A percentile compares a stretch with the other conserved stretches of the same genome.
Conservation (phyloP, 2,113 vertebrate genomes). For the Oenanthe oenanthe region DNA sequence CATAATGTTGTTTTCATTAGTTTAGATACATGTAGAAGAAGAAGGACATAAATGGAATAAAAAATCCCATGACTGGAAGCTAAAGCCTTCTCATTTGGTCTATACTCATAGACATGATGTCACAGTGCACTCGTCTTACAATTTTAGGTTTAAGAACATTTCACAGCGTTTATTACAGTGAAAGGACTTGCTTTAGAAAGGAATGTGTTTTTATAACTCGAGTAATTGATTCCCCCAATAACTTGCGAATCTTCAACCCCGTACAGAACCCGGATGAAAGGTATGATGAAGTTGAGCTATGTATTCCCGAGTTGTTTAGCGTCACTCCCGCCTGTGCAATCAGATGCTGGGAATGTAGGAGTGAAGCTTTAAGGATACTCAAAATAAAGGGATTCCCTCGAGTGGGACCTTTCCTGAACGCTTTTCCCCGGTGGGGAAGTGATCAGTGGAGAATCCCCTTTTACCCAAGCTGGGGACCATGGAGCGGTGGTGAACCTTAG, state of each 20-base stretch:
- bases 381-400: background rate
- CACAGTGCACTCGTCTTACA: background rate
- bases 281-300: background rate
- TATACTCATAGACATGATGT: background rate
- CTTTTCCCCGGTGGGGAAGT: background rate
- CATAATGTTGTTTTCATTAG: background rate
- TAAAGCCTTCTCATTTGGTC: background rate
- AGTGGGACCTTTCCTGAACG: rapidly evolving
- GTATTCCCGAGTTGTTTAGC: rapidly evolving
- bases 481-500: rapidly evolving
- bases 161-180: rapidly evolving
- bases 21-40: background rate
- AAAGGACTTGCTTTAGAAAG: background rate
- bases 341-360: background rate
- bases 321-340: background rate
- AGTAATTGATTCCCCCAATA: background rate
- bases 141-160: background rate
- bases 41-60: background rate
- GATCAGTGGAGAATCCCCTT: background rate
- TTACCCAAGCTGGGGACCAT: background rate
- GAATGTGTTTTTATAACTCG: background rate
- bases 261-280: background rate
- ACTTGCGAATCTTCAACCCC: background rate
- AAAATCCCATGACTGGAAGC: background rate
- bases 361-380: background rate